Base-by-base conservation (phyloP, 53 echinoderm and acorn worm species). In the Holothuria scabra region DNA sequence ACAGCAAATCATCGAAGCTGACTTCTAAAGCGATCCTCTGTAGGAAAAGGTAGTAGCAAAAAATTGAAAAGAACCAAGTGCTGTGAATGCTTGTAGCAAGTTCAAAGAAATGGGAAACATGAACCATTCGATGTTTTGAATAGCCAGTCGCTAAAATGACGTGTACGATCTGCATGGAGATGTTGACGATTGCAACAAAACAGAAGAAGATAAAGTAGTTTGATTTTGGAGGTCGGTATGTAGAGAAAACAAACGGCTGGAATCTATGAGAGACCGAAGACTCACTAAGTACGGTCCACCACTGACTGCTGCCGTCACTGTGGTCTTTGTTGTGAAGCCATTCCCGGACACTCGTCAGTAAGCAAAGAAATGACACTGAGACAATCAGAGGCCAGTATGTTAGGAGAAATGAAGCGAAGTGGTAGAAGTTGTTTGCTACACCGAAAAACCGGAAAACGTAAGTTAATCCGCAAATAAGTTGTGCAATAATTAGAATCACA, bases 211-310 rank as follows among this genome's bases (percentile, higher is more conserved):
- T 32, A 18, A 78, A 55, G 31, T 46, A 31, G 12, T 58, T 30
- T 7, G 32, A 78, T 56, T 78, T 78, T 30, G 78, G 78, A 2
- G 78, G 78, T 7, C 23, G 52, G 32, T 5, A 78, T 5, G 56
- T 12, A 28, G 78, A 33, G 26, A 78, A 46, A 28, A 31, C 4
- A 58, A 78, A 78, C 2, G 56, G 31, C 11, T 56, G 59, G 33
- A 78, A 57, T 31, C 78, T 78, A 1, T 59, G 12, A 8, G 32
- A 30, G 46, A 78, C 48, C 7, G 78, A 78, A 5, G 58, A 56
- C 32, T 78, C 78, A 4, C 78, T 78, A 59, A 78, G 28, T 8
- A 78, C 78, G 6, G 78, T 78, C 78, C 78, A 78, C 78, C 78
- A 78, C 52, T 78, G 78, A 30, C 57, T 56, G 30, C 56, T 56